Base-by-base conservation (phyloP, 2,113 vertebrate genomes). In the Bos javanicus region DNA sequence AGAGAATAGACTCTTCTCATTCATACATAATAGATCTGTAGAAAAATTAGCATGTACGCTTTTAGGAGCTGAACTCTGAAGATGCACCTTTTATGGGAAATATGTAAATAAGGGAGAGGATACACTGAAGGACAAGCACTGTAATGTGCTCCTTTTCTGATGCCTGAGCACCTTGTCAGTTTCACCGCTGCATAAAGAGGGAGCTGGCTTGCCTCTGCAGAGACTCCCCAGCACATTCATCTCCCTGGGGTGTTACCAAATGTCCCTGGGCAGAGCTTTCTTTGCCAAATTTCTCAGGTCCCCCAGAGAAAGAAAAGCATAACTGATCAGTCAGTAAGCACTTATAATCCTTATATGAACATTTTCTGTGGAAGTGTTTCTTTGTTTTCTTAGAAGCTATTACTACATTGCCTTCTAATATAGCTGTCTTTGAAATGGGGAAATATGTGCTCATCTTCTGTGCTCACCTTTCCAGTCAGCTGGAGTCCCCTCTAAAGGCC, bases 1-100 rank as follows among this genome's bases (percentile, higher is more conserved):
- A 98, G 87, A 93, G 52, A 98, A 98, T 97, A 98, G 98, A 88
- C 84, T 92, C 98, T 98, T 98, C 98, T 97, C 89, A 96, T 98
- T 98, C 99, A 99, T 99, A 98, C 98, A 99, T 99, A 99, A 99
- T 98, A 98, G 98, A 99, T 99, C 98, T 98, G 98, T 98, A 98
- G 98, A 71, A 98, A 98, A 98, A 99, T 98, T 98, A 98, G 98
- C 98, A 98, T 96, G 97, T 96, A 54, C 7, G 59, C 98, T 97
- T 98, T 98, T 96, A 98, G 97, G 97, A 98, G 95, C 97, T 98
- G 97, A 98, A 98, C 96, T 98, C 95, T 97, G 84, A 96, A 98
- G 96, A 96, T 96, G 98, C 93, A 98, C 98, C 89, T 99, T 98
- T 98, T 95, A 98, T 97, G 97, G 97, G 98, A 98, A 98, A 98